Percentiles rank a stretch among this genome's conserved stretches.
Evolutionary conservation across 1,140 invertebrate genomes (phyloP).

Genomic region (Hyles euphorbiae): DNA sequence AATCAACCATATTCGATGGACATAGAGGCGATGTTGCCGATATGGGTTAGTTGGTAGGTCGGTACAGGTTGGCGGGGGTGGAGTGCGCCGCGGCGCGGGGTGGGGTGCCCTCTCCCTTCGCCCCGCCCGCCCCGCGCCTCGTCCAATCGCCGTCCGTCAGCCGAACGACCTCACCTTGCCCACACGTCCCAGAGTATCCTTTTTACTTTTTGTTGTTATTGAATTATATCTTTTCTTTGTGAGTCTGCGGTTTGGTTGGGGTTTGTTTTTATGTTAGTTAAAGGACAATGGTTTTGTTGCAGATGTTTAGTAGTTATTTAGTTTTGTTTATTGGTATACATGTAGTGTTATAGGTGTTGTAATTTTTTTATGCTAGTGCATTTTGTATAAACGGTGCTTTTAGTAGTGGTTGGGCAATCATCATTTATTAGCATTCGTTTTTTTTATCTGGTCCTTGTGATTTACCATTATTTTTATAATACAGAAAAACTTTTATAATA

Average conservation of each 20-base stretch:
- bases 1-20: constrained; percentile 31
- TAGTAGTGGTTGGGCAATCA: too few relatives aligned
- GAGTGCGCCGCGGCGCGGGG: constrained; percentile 43
- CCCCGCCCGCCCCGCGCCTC: constrained; percentile 46
- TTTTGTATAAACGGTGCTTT: too few relatives aligned
- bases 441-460: too few relatives aligned
- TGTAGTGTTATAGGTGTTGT: too few relatives aligned
- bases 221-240: constrained; percentile 9
- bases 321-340: too few relatives aligned
- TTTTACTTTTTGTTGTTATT: constrained; percentile 33
- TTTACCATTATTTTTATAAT: too few relatives aligned
- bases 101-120: constrained; percentile 49
- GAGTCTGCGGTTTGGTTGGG: constrained; percentile 2
- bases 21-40: constrained; percentile 36
- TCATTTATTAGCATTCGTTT: too few relatives aligned
- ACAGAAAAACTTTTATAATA: too few relatives aligned
- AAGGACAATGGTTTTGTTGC: too few relatives aligned
- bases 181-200: constrained; percentile 58
- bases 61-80: constrained; percentile 43
- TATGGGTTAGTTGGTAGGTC: constrained; percentile 45
- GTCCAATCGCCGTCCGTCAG: constrained; percentile 43
- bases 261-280: too few relatives aligned
- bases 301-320: too few relatives aligned
- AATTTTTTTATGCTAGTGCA: too few relatives aligned
- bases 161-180: constrained; percentile 60